Conservation (phyloP, 2,888 invertebrate species). For the Strigamia maritima region DNA sequence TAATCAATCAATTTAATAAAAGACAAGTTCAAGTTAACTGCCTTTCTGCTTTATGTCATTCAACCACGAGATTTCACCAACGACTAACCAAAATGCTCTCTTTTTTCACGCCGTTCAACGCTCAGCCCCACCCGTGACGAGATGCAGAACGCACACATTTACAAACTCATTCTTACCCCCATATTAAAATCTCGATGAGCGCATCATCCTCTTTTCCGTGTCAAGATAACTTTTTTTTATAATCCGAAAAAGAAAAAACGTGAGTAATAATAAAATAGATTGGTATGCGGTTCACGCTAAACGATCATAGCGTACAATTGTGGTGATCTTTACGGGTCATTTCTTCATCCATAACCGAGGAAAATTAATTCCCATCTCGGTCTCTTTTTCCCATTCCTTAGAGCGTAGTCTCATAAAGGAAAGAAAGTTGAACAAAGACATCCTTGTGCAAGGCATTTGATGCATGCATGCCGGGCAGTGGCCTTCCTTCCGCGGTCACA, state of each 20-base stretch:
- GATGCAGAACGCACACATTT: neutral
- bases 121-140: neutral
- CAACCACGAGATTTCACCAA: neutral
- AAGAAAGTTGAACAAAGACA: constrained; percentile 9
- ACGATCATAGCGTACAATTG: neutral
- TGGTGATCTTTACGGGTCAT: constrained; percentile 7
- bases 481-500: constrained; percentile 18
- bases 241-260: too few relatives aligned
- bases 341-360: constrained; percentile 20
- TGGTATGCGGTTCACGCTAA: constrained; percentile 18
- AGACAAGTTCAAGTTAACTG: neutral
- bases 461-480: constrained; percentile 13
- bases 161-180: neutral
- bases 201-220: neutral
- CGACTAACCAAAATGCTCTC: too few relatives aligned
- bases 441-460: neutral
- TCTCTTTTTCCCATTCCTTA: neutral
- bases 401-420: constrained; percentile 12
- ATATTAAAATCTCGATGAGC: neutral
- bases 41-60: neutral
- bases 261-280: neutral
- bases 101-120: too few relatives aligned
- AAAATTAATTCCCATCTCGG: constrained; percentile 14
- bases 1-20: constrained; percentile 1
- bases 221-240: too few relatives aligned